phyloP scores from a whole-genome alignment of 2,113 vertebrate species.

The Syrmaticus mikado region DNA sequence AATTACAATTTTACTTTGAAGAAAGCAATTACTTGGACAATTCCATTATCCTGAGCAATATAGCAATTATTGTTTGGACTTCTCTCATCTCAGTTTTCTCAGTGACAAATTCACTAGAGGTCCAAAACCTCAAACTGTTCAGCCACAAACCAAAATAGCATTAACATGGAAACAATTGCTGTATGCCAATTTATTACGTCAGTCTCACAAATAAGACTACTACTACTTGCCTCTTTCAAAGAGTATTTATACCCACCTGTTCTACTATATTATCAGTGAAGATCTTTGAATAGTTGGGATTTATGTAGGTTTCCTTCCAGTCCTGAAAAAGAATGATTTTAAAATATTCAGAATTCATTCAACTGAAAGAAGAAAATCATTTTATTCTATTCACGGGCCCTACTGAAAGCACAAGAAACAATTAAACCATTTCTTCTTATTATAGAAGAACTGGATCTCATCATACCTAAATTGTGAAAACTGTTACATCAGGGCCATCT shows the following conservation, averaged over 20 bases:
- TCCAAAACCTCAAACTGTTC: background rate
- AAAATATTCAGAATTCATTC: background rate
- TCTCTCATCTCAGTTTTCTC: background rate
- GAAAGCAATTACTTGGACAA: background rate
- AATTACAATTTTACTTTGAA: background rate
- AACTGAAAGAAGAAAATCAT: background rate
- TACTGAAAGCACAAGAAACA: background rate
- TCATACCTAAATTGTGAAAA: background rate
- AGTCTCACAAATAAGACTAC: background rate
- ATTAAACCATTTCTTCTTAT: background rate
- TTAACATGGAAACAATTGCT: background rate
- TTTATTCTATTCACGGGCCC: background rate
- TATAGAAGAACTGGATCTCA: background rate
- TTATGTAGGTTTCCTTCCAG: constrained; percentile 98
- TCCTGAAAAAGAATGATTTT: constrained; percentile 79
- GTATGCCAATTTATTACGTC: background rate
- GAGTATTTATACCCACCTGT: constrained; percentile 80
- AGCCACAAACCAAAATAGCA: background rate
- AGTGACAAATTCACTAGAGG: background rate
- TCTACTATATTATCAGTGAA: constrained; percentile 95
- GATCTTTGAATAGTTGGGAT: constrained; percentile 91
- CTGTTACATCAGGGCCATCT: background rate
- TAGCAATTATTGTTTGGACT: background rate
- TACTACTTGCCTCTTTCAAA: background rate
- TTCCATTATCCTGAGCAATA: background rate